A percentile compares a stretch with the other conserved stretches of the same genome.
phyloP scores from a whole-genome alignment of 2,113 vertebrate genomes.

The Hyaena hyaena region DNA sequence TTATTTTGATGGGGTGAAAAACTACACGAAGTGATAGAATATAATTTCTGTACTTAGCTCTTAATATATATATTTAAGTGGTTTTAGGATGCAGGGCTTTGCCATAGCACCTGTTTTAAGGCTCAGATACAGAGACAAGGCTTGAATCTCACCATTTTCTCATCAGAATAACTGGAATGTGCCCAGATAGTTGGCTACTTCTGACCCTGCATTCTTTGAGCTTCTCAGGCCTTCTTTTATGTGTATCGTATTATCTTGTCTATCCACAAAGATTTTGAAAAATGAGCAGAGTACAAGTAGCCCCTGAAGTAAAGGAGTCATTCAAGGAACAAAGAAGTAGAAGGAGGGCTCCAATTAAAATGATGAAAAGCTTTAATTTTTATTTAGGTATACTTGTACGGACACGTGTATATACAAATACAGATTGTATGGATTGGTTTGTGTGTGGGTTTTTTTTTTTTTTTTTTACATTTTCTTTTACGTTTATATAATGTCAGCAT shows the following conservation, averaged over 20 bases:
- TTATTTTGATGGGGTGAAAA: constrained; percentile 1
- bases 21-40: not conserved
- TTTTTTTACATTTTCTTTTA: constrained; percentile 90
- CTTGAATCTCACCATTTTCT: constrained; percentile 34
- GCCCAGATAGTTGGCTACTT: not conserved
- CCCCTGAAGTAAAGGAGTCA: constrained; percentile 78
- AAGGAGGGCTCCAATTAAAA: constrained; percentile 87
- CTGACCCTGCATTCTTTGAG: constrained; percentile 29
- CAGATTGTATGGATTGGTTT: constrained; percentile 89
- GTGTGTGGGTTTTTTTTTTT: constrained; percentile 82
- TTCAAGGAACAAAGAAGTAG: constrained; percentile 83
- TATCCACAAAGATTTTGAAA: constrained; percentile 67
- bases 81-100: not conserved
- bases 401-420: constrained; percentile 99
- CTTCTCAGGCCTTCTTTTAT: constrained; percentile 42
- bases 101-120: constrained; percentile 28
- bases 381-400: constrained; percentile 99
- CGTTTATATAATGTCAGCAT: constrained; percentile 97
- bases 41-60: not conserved
- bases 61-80: not conserved
- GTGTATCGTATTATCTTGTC: constrained; percentile 38
- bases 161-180: constrained; percentile 19
- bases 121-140: constrained; percentile 20
- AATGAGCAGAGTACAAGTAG: constrained; percentile 64
- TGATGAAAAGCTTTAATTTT: constrained; percentile 90